Percentiles rank a stretch among this genome's conserved stretches.
phyloP scores from a whole-genome alignment of 2,888 invertebrate species.

The Drymonia ruficornis region DNA sequence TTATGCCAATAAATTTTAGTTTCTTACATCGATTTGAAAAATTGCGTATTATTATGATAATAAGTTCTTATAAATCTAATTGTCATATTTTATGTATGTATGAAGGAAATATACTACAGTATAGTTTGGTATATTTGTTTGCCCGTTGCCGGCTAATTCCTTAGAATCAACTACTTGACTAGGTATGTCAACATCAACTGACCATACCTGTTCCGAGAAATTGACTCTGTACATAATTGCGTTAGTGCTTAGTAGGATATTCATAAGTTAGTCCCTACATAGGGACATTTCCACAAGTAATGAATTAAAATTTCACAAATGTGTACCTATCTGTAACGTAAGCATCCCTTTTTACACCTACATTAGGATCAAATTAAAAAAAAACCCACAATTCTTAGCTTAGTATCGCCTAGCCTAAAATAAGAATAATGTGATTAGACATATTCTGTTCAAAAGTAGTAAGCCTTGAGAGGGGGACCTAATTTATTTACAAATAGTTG shows the following conservation, averaged over 20 bases:
- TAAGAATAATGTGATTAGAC: too few species aligned
- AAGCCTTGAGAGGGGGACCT: too few species aligned
- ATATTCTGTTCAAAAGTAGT: too few species aligned
- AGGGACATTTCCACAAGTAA: too few species aligned
- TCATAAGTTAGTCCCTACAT: too few species aligned
- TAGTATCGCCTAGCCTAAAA: too few species aligned
- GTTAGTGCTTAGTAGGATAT: conserved; percentile 11
- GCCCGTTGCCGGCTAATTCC: neutral
- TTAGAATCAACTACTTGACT: neutral
- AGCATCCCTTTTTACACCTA: too few species aligned
- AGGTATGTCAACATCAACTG: neutral
- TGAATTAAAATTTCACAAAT: too few species aligned
- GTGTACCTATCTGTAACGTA: too few species aligned
- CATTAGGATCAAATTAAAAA: too few species aligned
- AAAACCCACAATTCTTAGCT: too few species aligned
- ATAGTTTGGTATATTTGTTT: neutral
- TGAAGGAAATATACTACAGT: neutral
- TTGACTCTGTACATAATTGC: conserved; percentile 9
- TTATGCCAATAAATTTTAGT: neutral
- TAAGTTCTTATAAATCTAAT: conserved; percentile 2
- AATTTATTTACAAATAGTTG: too few species aligned
- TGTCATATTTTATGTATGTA: neutral
- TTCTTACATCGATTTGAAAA: neutral
- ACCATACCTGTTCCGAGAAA: neutral
- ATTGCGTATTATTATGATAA: neutral